Percentiles rank a stretch among this genome's conserved stretches.
phyloP scores from a whole-genome alignment of 2,888 invertebrate genomes.

The Leptarthrus brevirostris region DNA sequence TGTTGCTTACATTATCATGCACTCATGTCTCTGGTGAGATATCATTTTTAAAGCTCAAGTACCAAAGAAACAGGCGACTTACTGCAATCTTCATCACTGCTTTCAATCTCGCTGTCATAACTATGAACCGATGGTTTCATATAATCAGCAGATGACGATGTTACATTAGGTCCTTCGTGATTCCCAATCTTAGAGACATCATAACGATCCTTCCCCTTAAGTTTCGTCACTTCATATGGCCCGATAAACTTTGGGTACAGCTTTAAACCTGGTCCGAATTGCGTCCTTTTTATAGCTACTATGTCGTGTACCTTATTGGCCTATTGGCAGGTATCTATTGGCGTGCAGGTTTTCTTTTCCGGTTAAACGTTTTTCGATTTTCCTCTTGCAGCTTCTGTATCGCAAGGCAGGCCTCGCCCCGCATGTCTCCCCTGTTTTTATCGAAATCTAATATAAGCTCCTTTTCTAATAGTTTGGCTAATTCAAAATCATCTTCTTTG shows the following conservation, averaged over 20 bases:
- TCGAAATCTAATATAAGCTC: neutral
- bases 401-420: too few relatives aligned
- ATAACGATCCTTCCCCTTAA: too few relatives aligned
- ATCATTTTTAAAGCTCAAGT: too few relatives aligned
- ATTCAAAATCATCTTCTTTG: neutral
- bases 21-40: too few relatives aligned
- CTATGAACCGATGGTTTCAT: neutral
- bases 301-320: too few relatives aligned
- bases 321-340: neutral
- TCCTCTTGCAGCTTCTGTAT: neutral
- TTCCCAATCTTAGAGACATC: too few relatives aligned
- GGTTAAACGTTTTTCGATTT: neutral
- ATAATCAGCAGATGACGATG: slow-evolving; percentile 8
- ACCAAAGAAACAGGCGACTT: neutral
- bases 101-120: neutral
- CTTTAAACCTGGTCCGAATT: too few relatives aligned
- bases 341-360: neutral
- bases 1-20: too few relatives aligned
- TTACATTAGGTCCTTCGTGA: neutral
- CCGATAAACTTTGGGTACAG: too few relatives aligned
- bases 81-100: neutral
- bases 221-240: too few relatives aligned
- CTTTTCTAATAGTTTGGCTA: neutral
- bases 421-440: neutral
- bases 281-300: too few relatives aligned